Evolutionary conservation across 1,140 invertebrate genomes (phyloP).

Genomic region (Penaeus japonicus): DNA sequence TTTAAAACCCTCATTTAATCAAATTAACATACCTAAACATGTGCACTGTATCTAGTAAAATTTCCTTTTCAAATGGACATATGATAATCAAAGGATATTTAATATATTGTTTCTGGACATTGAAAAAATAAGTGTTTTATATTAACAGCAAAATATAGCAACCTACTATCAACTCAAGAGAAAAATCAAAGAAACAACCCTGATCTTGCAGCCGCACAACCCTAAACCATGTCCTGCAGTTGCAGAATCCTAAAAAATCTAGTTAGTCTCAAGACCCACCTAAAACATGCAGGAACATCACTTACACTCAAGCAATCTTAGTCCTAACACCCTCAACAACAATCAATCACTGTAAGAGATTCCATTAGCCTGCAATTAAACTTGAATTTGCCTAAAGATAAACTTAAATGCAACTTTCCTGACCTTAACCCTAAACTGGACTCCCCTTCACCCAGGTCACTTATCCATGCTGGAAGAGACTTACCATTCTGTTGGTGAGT

Average conservation of each 20-base stretch:
- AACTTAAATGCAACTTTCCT: background rate
- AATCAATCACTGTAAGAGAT: conserved; percentile 19
- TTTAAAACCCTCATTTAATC: no score
- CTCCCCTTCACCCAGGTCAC: background rate
- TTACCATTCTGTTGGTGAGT: conserved; percentile 55
- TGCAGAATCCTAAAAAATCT: no score
- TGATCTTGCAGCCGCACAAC: background rate
- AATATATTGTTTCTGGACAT: background rate
- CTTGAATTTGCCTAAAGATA: no score
- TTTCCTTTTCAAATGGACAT: background rate
- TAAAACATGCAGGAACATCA: background rate
- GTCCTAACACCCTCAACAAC: background rate
- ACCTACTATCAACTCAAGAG: background rate
- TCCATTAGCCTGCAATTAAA: no score
- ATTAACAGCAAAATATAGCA: background rate
- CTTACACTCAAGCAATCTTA: background rate
- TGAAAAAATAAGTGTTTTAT: background rate
- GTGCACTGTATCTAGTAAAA: background rate
- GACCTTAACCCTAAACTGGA: background rate
- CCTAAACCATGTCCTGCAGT: background rate
- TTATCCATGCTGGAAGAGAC: conserved; percentile 55
- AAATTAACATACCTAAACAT: background rate
- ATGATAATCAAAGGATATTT: background rate
- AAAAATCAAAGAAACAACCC: background rate
- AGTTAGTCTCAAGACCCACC: background rate